Evolutionary conservation across 2,888 invertebrate species (phyloP).

Genomic region (Disparrhopalites patrizii): DNA sequence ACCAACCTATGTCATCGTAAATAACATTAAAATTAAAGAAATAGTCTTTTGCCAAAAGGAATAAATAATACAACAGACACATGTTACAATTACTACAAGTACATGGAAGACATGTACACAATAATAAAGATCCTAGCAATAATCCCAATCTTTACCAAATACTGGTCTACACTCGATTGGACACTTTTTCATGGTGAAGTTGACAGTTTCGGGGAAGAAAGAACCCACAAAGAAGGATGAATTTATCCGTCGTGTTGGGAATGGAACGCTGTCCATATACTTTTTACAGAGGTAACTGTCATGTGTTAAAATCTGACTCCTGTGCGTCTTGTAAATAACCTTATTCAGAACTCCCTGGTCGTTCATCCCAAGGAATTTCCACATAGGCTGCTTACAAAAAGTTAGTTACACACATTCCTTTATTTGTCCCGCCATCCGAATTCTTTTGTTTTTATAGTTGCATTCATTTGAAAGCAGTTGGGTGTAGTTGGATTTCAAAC

Average conservation of each 20-base stretch:
- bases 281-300: neutral
- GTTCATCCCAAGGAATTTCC: neutral
- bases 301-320: neutral
- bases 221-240: neutral
- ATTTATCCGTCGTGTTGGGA: neutral
- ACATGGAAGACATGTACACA: too few species aligned
- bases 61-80: too few species aligned
- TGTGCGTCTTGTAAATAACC: neutral
- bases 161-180: neutral
- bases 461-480: neutral
- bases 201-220: neutral
- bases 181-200: neutral
- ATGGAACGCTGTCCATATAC: neutral
- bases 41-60: too few species aligned
- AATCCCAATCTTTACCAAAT: neutral
- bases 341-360: neutral
- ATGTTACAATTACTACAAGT: too few species aligned
- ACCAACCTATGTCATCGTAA: too few species aligned
- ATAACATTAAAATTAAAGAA: too few species aligned
- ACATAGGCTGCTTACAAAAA: neutral
- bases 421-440: neutral
- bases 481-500: neutral
- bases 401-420: too few species aligned
- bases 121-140: conserved; percentile 2
- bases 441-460: neutral